phyloP scores from a whole-genome alignment of 2,113 vertebrate genomes.

The Pristiophorus japonicus region DNA sequence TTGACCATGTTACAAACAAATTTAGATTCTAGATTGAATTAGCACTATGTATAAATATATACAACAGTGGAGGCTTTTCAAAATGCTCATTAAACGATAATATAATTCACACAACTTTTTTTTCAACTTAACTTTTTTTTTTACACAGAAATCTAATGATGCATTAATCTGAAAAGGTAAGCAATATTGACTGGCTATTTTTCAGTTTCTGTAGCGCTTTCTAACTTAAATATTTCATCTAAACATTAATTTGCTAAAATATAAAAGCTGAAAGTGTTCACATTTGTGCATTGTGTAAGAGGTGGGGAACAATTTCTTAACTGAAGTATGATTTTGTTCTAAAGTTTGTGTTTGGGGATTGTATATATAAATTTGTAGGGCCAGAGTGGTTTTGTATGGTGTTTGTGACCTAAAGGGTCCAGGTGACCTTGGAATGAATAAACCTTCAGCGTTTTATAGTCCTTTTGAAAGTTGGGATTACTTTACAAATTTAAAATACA shows the following conservation, averaged over 20 bases:
- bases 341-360: background rate
- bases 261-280: background rate
- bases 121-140: background rate
- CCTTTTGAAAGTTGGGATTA: background rate
- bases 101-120: background rate
- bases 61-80: background rate
- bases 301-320: background rate
- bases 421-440: background rate
- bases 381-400: background rate
- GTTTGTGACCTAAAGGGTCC: background rate
- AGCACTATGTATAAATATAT: background rate
- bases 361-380: background rate
- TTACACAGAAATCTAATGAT: constrained; percentile 32
- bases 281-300: background rate
- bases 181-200: background rate
- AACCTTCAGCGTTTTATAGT: background rate
- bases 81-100: background rate
- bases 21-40: background rate
- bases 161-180: constrained; percentile 34
- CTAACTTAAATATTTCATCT: no score
- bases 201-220: background rate
- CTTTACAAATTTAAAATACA: background rate
- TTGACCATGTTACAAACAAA: background rate
- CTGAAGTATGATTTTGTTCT: background rate
- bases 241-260: background rate